Conservation (phyloP, 1,140 invertebrate species). For the Diplogasteroides magnus region DNA sequence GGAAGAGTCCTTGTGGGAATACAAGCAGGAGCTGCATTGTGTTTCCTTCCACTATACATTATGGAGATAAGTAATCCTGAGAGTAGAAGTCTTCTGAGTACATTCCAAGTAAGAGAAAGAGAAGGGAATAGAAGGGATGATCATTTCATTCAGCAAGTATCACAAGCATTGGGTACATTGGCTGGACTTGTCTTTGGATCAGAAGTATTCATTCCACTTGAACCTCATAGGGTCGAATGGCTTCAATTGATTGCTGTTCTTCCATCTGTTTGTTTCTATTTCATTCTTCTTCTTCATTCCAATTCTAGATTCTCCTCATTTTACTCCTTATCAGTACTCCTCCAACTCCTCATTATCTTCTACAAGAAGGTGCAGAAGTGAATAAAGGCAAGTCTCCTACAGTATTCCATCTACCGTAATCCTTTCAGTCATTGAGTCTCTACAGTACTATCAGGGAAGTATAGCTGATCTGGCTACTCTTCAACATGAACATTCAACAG, state of each 20-base stretch:
- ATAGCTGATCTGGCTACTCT: slow-evolving; percentile 8
- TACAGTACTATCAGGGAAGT: slow-evolving; percentile 7
- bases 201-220: slow-evolving; percentile 23
- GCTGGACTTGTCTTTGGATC: slow-evolving; percentile 31
- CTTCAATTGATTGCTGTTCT: slow-evolving; percentile 28
- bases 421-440: neutral
- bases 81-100: slow-evolving; percentile 26
- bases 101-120: slow-evolving; percentile 25
- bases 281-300: slow-evolving; percentile 6
- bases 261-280: slow-evolving; percentile 18
- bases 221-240: slow-evolving; percentile 22
- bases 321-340: slow-evolving; percentile 15
- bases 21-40: slow-evolving; percentile 31
- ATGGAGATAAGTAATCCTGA: slow-evolving; percentile 34
- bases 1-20: slow-evolving; percentile 32
- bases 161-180: slow-evolving; percentile 28
- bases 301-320: slow-evolving; percentile 16
- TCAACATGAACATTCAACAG: neutral
- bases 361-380: neutral
- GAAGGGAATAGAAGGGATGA: neutral
- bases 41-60: slow-evolving; percentile 33
- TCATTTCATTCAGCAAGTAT: slow-evolving; percentile 30
- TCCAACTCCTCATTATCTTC: slow-evolving; percentile 10
- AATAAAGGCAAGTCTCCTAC: neutral
- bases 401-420: neutral